These are phyloP conservation scores for Phalloptychus januarius DNA, from an alignment of 2,797 vertebrate genomes.

Conservation along the genomic window DNA sequence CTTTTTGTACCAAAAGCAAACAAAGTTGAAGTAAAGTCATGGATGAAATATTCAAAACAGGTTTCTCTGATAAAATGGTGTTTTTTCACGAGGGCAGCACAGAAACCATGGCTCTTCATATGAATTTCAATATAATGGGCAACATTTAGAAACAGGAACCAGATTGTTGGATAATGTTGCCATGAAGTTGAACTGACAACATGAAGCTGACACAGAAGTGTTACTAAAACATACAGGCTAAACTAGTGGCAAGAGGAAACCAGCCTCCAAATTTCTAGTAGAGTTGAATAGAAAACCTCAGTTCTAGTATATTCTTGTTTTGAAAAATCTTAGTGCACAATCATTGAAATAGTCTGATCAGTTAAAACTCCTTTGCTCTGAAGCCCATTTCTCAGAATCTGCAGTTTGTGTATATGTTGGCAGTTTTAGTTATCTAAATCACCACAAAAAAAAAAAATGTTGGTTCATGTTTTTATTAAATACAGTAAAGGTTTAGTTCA, in stretches of 20 bases:
- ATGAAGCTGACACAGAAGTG: background rate
- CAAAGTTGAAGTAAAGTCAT: background rate
- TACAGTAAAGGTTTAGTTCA: constrained; percentile 4
- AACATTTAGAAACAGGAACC: background rate
- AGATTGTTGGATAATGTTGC: background rate
- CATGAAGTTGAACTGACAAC: background rate
- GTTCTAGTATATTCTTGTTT: background rate
- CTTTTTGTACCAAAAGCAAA: background rate
- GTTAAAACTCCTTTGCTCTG: too few relatives aligned
- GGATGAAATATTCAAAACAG: background rate
- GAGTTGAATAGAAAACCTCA: background rate
- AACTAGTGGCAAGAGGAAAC: background rate
- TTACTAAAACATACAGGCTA: background rate
- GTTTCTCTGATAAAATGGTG: background rate
- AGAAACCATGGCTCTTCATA: background rate
- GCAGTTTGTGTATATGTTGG: too few relatives aligned
- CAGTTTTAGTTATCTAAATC: background rate
- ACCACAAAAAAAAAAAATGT: background rate
- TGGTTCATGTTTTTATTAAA: background rate
- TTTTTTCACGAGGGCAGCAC: background rate
- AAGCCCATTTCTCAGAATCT: too few relatives aligned
- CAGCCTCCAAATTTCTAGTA: background rate
- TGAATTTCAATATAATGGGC: background rate
- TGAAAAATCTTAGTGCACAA: background rate
- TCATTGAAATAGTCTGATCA: too few relatives aligned